These are phyloP conservation scores for Albula glossodonta DNA, from an alignment of 2,113 vertebrate species.

Conservation along the genomic window DNA sequence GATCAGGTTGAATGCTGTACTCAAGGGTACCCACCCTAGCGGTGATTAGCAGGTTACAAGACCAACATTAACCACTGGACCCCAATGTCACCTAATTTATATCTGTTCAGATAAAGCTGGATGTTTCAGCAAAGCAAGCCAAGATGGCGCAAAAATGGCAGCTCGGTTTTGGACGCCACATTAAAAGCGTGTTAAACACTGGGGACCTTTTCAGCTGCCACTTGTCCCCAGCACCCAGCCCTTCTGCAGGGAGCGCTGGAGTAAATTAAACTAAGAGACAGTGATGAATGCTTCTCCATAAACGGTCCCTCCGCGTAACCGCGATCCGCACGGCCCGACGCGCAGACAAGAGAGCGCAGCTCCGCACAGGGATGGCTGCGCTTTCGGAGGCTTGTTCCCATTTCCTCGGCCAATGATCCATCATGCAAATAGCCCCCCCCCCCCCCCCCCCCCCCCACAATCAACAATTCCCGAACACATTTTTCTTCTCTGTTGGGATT, in stretches of 20 bases:
- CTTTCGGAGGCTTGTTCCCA: neutral
- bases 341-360: neutral
- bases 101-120: neutral
- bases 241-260: neutral
- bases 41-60: neutral
- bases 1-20: neutral
- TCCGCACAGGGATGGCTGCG: neutral
- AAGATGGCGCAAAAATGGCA: neutral
- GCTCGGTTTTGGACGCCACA: neutral
- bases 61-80: neutral
- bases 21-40: neutral
- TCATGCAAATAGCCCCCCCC: neutral
- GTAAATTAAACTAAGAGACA: neutral
- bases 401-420: neutral
- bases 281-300: conserved; percentile 1
- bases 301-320: neutral
- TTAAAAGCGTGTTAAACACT: neutral
- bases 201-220: neutral
- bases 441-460: neutral
- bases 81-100: neutral
- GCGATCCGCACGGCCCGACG: neutral
- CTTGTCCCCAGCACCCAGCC: too few relatives aligned
- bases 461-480: neutral
- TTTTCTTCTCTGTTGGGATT: neutral
- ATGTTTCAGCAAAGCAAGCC: neutral